Conservation (phyloP, 2,113 vertebrate species). For the Chamaea fasciata region DNA sequence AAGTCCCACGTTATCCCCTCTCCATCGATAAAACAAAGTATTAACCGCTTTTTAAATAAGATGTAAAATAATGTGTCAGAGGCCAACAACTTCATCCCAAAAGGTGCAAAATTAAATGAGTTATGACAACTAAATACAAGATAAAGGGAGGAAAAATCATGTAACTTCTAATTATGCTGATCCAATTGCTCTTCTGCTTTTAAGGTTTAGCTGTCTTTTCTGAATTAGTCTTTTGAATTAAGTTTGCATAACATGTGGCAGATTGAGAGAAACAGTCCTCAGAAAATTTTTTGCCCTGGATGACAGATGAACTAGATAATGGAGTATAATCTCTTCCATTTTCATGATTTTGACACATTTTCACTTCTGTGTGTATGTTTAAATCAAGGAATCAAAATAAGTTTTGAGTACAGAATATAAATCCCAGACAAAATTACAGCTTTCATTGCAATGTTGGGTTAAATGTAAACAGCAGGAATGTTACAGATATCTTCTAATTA, state of each 20-base stretch:
- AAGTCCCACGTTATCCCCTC: background rate
- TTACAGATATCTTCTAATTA: slow-evolving; percentile 14
- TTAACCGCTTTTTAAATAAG: background rate
- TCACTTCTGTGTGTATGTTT: slow-evolving; percentile 22
- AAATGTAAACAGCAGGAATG: slow-evolving; percentile 17
- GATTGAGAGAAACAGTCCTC: slow-evolving; percentile 6
- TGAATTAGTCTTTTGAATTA: slow-evolving; percentile 5
- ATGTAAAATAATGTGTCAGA: background rate
- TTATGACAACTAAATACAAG: background rate
- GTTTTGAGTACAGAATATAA: slow-evolving; percentile 3
- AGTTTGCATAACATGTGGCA: background rate
- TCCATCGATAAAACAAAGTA: background rate
- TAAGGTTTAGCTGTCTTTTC: background rate
- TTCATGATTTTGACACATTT: slow-evolving; percentile 44
- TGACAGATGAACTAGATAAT: slow-evolving; percentile 45
- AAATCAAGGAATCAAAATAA: slow-evolving; percentile 33
- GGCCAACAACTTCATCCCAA: background rate
- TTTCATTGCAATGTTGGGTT: slow-evolving; percentile 9
- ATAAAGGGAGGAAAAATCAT: background rate
- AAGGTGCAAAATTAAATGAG: background rate
- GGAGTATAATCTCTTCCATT: slow-evolving; percentile 37
- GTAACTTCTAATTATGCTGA: background rate
- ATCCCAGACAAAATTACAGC: slow-evolving; percentile 16
- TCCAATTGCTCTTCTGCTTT: background rate
- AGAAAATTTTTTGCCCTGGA: background rate